Percentiles rank a stretch among this genome's conserved stretches.
Conservation (phyloP, 2,888 invertebrate species). For the Nomada flava region DNA sequence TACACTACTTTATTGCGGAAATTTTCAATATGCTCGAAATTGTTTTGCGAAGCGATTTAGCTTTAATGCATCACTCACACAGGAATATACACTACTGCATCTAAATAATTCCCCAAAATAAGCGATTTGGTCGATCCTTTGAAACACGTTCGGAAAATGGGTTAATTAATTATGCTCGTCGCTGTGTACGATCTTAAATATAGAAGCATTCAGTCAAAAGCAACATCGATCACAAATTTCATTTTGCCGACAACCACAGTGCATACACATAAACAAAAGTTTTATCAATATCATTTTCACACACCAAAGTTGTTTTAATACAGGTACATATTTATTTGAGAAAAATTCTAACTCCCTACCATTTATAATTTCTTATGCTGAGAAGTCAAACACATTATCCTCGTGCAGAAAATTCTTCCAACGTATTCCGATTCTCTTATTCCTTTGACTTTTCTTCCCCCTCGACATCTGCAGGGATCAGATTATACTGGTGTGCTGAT, state of each 20-base stretch:
- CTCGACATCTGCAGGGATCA: slow-evolving; percentile 8
- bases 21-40: slow-evolving; percentile 18
- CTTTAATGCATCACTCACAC: not conserved
- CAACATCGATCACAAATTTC: not conserved
- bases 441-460: not conserved
- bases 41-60: slow-evolving; percentile 1
- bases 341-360: not conserved
- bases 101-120: slow-evolving; percentile 8
- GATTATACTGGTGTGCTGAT: slow-evolving; percentile 36
- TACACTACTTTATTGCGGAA: slow-evolving; percentile 17
- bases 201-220: not conserved
- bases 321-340: too few species aligned
- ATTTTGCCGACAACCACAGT: not conserved
- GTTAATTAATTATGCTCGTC: slow-evolving; percentile 22
- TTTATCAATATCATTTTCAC: too few species aligned
- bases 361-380: not conserved
- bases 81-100: not conserved
- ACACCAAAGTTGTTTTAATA: too few species aligned
- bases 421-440: not conserved
- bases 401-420: not conserved
- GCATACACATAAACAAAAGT: too few species aligned
- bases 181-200: not conserved
- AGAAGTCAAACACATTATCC: not conserved
- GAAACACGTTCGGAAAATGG: not conserved
- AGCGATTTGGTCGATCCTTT: not conserved